phyloP scores from a whole-genome alignment of 2,113 vertebrate species.

The Melanostigma gelatinosum region DNA sequence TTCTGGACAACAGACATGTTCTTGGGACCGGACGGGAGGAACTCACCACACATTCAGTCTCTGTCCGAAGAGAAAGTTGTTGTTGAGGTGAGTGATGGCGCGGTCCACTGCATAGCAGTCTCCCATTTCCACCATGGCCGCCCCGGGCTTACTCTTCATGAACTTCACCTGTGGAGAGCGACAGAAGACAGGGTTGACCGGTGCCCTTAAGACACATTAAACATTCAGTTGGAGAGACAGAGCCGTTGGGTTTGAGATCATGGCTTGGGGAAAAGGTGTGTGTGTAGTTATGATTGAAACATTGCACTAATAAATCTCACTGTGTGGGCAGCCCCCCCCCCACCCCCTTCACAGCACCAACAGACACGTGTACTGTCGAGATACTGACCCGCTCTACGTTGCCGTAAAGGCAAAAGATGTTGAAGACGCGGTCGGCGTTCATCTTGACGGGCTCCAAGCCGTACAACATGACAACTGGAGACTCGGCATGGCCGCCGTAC shows the following conservation, averaged over 20 bases:
- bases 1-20: background rate
- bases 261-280: too few relatives aligned
- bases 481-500: slow-evolving; percentile 90
- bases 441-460: slow-evolving; percentile 91
- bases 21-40: background rate
- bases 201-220: background rate
- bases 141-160: slow-evolving; percentile 97
- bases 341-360: too few relatives aligned
- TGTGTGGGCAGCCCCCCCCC: too few relatives aligned
- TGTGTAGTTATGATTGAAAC: background rate
- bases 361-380: background rate
- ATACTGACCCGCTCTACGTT: slow-evolving; percentile 92
- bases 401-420: slow-evolving; percentile 94
- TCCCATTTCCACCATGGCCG: slow-evolving; percentile 97
- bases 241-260: background rate
- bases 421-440: slow-evolving; percentile 93
- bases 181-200: background rate
- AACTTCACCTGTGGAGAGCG: slow-evolving; percentile 88
- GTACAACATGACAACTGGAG: slow-evolving; percentile 93
- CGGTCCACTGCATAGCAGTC: slow-evolving; percentile 94
- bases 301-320: too few relatives aligned
- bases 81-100: slow-evolving; percentile 94
- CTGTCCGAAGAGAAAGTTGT: slow-evolving; percentile 94
- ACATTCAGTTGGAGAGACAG: background rate
- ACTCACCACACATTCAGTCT: slow-evolving; percentile 94